Conservation (phyloP, 2,888 invertebrate species). For the Ormyrus rosae region DNA sequence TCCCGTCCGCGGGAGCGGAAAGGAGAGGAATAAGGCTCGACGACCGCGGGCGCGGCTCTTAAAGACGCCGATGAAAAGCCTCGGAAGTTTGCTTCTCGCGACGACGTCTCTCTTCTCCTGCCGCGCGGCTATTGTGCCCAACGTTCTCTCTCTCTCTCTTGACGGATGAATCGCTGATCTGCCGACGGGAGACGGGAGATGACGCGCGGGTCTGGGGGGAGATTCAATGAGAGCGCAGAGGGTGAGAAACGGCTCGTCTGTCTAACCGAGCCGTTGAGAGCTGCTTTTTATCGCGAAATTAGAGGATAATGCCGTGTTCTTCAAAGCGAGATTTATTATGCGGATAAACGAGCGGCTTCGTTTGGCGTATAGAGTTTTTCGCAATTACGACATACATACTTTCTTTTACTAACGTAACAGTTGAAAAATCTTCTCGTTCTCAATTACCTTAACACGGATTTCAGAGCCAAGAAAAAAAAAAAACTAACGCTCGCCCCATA, state of each 20-base stretch:
- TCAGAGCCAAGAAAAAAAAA: no score
- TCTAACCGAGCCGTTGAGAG: slow-evolving; percentile 32
- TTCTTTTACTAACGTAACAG: not conserved
- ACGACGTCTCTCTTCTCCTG: slow-evolving; percentile 45
- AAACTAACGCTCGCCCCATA: no score
- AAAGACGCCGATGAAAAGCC: slow-evolving; percentile 57
- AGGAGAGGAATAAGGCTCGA: not conserved
- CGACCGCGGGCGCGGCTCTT: slow-evolving; percentile 15
- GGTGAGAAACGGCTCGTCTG: not conserved
- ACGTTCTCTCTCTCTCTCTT: not conserved
- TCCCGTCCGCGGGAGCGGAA: slow-evolving; percentile 18
- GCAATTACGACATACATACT: not conserved
- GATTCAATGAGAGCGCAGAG: slow-evolving; percentile 2
- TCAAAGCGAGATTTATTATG: slow-evolving; percentile 2
- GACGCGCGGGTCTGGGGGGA: slow-evolving; percentile 4
- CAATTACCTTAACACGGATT: not conserved
- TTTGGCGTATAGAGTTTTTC: not conserved
- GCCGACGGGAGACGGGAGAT: slow-evolving; percentile 9
- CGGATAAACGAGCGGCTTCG: not conserved
- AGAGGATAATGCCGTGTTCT: slow-evolving; percentile 20
- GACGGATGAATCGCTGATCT: slow-evolving; percentile 40
- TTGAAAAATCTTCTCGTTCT: slow-evolving; percentile 5
- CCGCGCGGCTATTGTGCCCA: not conserved
- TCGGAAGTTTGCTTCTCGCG: slow-evolving; percentile 30
- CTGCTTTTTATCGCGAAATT: slow-evolving; percentile 17